Evolutionary conservation across 2,797 vertebrate genomes (phyloP), one percentile per base, ranked within the genome.

Genomic region (Ptychobarbus kaznakovi): DNA sequence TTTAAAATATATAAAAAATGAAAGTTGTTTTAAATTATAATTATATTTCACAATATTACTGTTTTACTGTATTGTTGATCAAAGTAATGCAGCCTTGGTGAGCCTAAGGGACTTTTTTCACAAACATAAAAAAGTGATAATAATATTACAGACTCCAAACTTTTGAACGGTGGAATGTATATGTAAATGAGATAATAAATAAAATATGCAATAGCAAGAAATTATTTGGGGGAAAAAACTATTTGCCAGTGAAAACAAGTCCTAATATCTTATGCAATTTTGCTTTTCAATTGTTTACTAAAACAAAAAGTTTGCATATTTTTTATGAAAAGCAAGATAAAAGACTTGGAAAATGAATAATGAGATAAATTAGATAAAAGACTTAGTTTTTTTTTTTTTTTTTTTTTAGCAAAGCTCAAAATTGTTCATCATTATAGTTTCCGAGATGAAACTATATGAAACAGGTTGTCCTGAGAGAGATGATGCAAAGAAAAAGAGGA

Each of bases 381-480:
- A 13, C 5, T 32, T 35, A 28, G 25, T 53, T 56, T 22, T 8
- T 18, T 20, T 35, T 4, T 22, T 53, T 51, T 32, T 20, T 63
- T 38, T 20, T 72, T 32, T 11, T 13, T 40, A 13, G 4, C 40
- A 20, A 42, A 42, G 28, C 78, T 66, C 6, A 80, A 25, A 69
- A 51, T 35, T 58, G 25, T 16, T 0, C 15, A 18, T 72, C n/a
- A 35, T 73, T 73, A 32, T 5, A 63, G 6, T 25, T 56, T 46
- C 20, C 18, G 35, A 61, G 25, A 82, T 35, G 53, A 73, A 82
- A 82, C 65, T n/a, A n/a, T n/a, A n/a, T n/a, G n/a, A n/a, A n/a
- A n/a, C n/a, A n/a, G 63, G 3, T 32, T 15, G 28, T 28, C 70
- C 25, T 66, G 8, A 42, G 80, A 70, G 65, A 38, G 11, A 46